Evolutionary conservation across 2,797 vertebrate genomes (phyloP).

Genomic region (Sphenopsis melanotis): DNA sequence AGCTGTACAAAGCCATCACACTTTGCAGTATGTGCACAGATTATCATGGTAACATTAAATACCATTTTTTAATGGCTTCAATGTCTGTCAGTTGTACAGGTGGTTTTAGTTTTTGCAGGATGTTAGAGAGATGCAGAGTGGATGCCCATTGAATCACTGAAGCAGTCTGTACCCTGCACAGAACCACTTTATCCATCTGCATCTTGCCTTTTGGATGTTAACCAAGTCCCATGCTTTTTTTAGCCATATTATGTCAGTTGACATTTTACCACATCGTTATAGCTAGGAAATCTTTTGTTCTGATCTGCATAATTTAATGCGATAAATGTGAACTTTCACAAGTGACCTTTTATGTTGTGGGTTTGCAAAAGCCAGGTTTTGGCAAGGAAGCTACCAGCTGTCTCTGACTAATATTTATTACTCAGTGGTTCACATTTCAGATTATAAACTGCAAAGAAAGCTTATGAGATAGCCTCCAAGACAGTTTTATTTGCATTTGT

Average conservation of each 20-base stretch:
- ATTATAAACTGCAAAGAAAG: background rate
- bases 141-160: background rate
- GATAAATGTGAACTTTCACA: conserved; percentile 28
- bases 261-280: conserved; percentile 25
- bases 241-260: background rate
- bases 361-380: conserved; percentile 23
- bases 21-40: background rate
- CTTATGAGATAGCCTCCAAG: background rate
- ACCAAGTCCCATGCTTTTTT: conserved; percentile 2
- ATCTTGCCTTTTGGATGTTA: background rate
- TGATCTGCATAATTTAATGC: conserved; percentile 36
- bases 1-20: background rate
- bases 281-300: conserved; percentile 36
- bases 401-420: conserved; percentile 35
- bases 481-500: background rate
- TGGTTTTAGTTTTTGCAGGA: background rate
- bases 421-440: background rate
- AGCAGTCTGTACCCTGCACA: background rate
- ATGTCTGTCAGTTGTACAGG: background rate
- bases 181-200: background rate
- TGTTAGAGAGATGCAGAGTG: background rate
- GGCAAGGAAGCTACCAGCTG: background rate
- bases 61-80: background rate
- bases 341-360: conserved; percentile 21
- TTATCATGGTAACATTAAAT: background rate